phyloP scores from a whole-genome alignment of 1,140 invertebrate genomes.

The Dolichoris vasculosae region DNA sequence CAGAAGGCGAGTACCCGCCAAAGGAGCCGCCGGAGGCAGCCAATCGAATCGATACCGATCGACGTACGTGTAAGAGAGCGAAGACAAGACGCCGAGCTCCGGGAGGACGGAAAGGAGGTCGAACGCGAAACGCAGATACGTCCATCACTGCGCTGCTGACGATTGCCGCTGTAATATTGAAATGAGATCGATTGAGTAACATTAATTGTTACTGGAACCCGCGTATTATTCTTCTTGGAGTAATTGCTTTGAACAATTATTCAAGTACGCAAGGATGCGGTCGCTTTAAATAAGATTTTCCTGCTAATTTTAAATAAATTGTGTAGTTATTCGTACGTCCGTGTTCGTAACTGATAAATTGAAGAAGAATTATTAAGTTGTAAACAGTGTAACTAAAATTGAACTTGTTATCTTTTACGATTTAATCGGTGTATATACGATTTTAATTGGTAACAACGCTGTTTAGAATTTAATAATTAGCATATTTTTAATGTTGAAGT shows the following conservation, averaged over 20 bases:
- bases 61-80: constrained; percentile 25
- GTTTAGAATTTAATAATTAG: not conserved
- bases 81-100: constrained; percentile 5
- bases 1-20: not conserved
- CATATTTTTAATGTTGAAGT: not conserved
- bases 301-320: not conserved
- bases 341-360: too few species aligned
- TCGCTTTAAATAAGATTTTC: not conserved
- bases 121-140: not conserved
- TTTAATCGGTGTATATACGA: not conserved
- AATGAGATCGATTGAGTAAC: not conserved
- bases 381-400: not conserved
- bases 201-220: not conserved
- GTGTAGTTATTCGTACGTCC: not conserved
- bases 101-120: not conserved
- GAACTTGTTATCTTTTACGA: not conserved
- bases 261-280: not conserved
- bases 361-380: too few species aligned
- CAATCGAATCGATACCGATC: constrained; percentile 49
- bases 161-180: not conserved
- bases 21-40: constrained; percentile 42
- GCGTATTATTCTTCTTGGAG: not conserved
- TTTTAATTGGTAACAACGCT: not conserved
- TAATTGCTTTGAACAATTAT: not conserved
- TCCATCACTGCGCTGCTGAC: not conserved